Conservation (phyloP, 35 echinoderm and acorn worm genomes). For the Acanthaster planci region DNA sequence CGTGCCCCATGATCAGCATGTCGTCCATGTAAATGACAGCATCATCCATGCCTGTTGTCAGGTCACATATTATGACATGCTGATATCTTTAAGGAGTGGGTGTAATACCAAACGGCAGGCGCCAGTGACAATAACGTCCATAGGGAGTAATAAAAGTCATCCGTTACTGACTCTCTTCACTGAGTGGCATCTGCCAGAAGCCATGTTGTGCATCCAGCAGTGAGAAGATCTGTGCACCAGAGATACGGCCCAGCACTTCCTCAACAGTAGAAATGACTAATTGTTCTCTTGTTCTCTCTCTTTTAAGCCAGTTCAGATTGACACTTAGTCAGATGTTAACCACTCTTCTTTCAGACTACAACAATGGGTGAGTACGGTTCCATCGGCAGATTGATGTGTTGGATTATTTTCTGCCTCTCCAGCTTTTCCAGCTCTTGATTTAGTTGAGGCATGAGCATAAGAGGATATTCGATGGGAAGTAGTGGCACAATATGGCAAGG, state of each 20-base stretch:
- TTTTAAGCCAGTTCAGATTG: slow-evolving; percentile 42
- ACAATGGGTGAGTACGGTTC: slow-evolving; percentile 49
- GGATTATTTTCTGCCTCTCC: slow-evolving; percentile 32
- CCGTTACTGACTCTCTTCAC: slow-evolving; percentile 14
- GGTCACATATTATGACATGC: too few species aligned
- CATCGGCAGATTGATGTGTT: slow-evolving; percentile 21
- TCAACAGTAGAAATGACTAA: slow-evolving; percentile 27
- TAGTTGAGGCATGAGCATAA: not conserved
- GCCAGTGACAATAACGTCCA: slow-evolving; percentile 36
- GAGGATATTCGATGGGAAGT: not conserved
- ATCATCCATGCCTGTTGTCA: too few species aligned
- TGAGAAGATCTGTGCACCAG: slow-evolving; percentile 40
- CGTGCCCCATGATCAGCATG: too few species aligned
- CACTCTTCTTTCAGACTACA: slow-evolving; percentile 40
- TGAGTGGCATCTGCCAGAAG: slow-evolving; percentile 57
- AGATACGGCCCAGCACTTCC: slow-evolving; percentile 10
- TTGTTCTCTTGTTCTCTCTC: slow-evolving; percentile 14
- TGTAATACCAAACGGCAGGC: slow-evolving; percentile 50
- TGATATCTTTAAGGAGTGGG: too few species aligned
- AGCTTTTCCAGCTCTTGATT: not conserved
- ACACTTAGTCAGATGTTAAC: slow-evolving; percentile 34
- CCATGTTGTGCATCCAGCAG: slow-evolving; percentile 66
- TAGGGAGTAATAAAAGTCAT: slow-evolving; percentile 68
- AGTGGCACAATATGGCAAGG: not conserved
- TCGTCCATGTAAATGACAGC: too few species aligned